Conservation (phyloP, 2,888 invertebrate species). For the Anaspis maculata region DNA sequence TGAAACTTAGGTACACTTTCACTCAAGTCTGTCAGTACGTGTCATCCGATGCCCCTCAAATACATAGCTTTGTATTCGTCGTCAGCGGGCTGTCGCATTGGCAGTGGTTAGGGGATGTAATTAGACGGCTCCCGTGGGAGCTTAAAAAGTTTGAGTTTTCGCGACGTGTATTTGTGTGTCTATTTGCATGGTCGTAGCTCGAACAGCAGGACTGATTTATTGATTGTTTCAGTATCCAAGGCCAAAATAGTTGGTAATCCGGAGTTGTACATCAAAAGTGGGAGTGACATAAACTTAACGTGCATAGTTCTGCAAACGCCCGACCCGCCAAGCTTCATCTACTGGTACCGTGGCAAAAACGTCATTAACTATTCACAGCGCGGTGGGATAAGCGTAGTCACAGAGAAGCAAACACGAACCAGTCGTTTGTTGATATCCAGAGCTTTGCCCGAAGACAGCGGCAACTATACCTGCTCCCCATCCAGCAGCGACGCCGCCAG, state of each 20-base stretch:
- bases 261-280: conserved; percentile 80
- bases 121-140: too few species aligned
- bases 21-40: too few species aligned
- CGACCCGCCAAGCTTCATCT: conserved; percentile 70
- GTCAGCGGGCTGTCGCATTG: too few species aligned
- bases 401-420: conserved; percentile 76
- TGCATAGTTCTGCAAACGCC: conserved; percentile 78
- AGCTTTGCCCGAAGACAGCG: conserved; percentile 73
- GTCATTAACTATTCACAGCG: conserved; percentile 79
- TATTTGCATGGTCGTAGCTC: too few species aligned
- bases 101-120: too few species aligned
- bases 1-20: too few species aligned
- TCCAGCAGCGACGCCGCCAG: conserved; percentile 47
- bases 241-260: conserved; percentile 81
- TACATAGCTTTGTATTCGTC: too few species aligned
- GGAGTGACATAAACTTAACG: conserved; percentile 86
- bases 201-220: too few species aligned
- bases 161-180: too few species aligned
- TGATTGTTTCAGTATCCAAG: conserved; percentile 72
- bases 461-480: conserved; percentile 85
- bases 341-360: conserved; percentile 76
- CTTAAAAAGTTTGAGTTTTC: too few species aligned
- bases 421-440: conserved; percentile 77
- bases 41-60: too few species aligned
- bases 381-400: conserved; percentile 79